Base-by-base conservation (phyloP, 2,797 vertebrate genomes). In the Chrysocyon brachyurus region DNA sequence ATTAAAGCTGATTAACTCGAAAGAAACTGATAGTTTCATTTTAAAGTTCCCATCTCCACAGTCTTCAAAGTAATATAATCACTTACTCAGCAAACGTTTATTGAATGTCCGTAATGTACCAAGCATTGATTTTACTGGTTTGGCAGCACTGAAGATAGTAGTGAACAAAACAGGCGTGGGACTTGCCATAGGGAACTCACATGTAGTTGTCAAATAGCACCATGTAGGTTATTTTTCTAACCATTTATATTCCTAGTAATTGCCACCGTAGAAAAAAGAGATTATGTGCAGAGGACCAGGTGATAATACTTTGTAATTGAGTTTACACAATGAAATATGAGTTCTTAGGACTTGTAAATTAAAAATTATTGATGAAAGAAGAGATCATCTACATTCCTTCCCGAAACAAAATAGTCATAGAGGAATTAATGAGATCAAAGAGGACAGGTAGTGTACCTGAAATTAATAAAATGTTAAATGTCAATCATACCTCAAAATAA, bases 21-120 rank as follows among this genome's bases (percentile, higher is more conserved):
- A 70, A 93, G 46, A 91, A 86, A 91, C 54, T 49, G 12, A 70
- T 61, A 70, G 31, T 64, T 92, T 87, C 17, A 79, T 59, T 93
- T 96, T 68, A 26, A 88, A 81, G 68, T 70, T 66, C 14, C 81
- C 52, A 26, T 24, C 24, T 52, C n/a, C 61, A 22, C 33, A 86
- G 75, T 72, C 54, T 84, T 87, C 82, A 40, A 68, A 81, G 26
- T 64, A 66, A 79, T 64, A 46, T 16, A 49, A 70, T 94, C 91
- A 33, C 68, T 93, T 54, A 33, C 68, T 93, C 46, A 90, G 54
- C 77, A 91, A 59, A 56, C 11, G 63, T 26, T 72, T 70, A 17
- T 1, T 75, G n/a, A 83, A 88, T 61, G 64, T 79, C 28, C 64
- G 6, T 86, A 61, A n/a, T 36, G 33, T 57, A 63, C 52, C 68